Percentiles rank a stretch among this genome's conserved stretches.
phyloP scores from a whole-genome alignment of 2,113 vertebrate species.

The Aythya baeri region DNA sequence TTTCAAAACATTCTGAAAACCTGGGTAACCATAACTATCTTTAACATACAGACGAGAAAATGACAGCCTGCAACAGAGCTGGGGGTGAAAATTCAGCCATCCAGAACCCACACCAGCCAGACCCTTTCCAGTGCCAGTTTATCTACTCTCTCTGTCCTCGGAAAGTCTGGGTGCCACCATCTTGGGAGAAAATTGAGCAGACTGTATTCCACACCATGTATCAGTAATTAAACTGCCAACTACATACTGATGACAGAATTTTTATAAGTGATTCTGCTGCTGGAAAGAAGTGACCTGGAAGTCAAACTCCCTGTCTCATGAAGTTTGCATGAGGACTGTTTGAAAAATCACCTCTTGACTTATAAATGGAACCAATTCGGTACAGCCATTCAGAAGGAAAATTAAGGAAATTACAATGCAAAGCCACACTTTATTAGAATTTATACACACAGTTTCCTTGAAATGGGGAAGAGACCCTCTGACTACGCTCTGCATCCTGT shows the following conservation, averaged over 20 bases:
- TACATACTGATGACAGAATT: not conserved
- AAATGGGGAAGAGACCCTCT: not conserved
- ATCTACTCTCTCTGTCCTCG: not conserved
- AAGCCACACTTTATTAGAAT: not conserved
- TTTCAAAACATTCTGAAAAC: not conserved
- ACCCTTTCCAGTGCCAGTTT: not conserved
- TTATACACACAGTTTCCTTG: not conserved
- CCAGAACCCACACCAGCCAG: not conserved
- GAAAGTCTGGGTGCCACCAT: not conserved
- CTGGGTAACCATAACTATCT: not conserved
- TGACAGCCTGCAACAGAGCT: not conserved
- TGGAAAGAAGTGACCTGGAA: conserved; percentile 22
- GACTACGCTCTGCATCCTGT: not conserved
- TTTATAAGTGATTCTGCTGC: not conserved
- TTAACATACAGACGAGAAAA: not conserved
- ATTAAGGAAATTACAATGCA: not conserved
- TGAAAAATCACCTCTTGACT: conserved; percentile 14
- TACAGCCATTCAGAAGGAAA: not conserved
- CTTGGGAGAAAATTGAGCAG: not conserved
- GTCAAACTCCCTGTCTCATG: not conserved
- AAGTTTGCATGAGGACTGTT: not conserved
- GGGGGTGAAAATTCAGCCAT: not conserved
- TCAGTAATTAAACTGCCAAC: conserved; percentile 1
- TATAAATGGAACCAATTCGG: conserved; percentile 6
- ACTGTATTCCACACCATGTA: not conserved